phyloP scores from a whole-genome alignment of 2,113 vertebrate genomes.

The Sula dactylatra region DNA sequence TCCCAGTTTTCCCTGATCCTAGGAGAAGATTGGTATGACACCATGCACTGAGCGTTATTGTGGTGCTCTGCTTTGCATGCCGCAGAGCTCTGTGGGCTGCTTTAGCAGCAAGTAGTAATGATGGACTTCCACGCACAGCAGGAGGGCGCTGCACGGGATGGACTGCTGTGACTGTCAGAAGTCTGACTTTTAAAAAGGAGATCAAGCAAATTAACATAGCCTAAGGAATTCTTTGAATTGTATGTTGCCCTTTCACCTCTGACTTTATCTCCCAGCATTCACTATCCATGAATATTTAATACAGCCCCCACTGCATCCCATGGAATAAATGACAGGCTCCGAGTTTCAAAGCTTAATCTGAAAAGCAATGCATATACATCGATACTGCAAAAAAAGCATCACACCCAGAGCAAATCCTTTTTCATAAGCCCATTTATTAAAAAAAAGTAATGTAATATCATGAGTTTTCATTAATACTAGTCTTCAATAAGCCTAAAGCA shows the following conservation, averaged over 20 bases:
- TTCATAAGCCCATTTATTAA: slow-evolving; percentile 50
- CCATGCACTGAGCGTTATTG: rapidly evolving
- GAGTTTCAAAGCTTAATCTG: slow-evolving; percentile 19
- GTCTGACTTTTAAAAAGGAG: neutral
- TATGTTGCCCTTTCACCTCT: slow-evolving; percentile 20
- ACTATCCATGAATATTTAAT: slow-evolving; percentile 41
- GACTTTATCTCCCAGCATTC: neutral
- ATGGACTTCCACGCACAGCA: neutral
- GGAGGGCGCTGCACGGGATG: neutral
- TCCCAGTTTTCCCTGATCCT: neutral
- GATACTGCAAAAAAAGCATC: neutral
- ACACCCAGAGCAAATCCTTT: slow-evolving; percentile 39
- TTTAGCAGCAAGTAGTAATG: neutral
- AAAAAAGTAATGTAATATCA: slow-evolving; percentile 51
- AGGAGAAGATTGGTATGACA: neutral
- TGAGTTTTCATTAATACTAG: slow-evolving; percentile 58
- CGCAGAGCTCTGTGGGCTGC: rapidly evolving
- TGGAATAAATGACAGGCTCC: neutral
- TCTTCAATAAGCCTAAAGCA: slow-evolving; percentile 56
- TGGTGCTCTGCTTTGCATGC: rapidly evolving
- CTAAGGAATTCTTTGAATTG: neutral
- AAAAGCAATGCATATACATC: neutral
- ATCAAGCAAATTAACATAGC: slow-evolving; percentile 16
- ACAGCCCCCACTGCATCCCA: neutral
- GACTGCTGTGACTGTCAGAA: neutral